phyloP scores from a whole-genome alignment of 2,888 invertebrate genomes.

The Charanyca ferruginea region DNA sequence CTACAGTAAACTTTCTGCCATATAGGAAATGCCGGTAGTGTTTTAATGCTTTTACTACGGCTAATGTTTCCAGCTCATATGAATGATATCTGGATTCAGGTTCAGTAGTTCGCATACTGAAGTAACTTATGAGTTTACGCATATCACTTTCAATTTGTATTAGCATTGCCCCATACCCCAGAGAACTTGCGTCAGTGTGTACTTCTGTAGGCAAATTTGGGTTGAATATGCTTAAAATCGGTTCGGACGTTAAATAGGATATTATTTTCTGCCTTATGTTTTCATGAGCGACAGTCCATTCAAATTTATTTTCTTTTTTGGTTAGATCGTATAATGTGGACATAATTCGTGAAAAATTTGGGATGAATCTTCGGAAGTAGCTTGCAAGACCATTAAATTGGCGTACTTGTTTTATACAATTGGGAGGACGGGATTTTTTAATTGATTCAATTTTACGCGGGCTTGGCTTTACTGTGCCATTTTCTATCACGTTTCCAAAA shows the following conservation, averaged over 20 bases:
- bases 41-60: slow-evolving; percentile 1
- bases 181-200: no score
- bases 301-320: neutral
- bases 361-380: slow-evolving; percentile 5
- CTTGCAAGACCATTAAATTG: no score
- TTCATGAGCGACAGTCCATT: neutral
- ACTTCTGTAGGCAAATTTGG: neutral
- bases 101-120: slow-evolving; percentile 1
- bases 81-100: slow-evolving; percentile 2
- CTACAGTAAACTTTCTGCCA: neutral
- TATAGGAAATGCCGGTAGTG: neutral
- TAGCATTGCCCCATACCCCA: no score
- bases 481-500: neutral
- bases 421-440: neutral
- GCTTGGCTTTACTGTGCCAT: neutral
- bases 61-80: neutral
- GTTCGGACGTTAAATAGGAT: neutral
- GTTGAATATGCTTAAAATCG: neutral
- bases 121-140: neutral
- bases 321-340: neutral
- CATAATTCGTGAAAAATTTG: slow-evolving; percentile 2
- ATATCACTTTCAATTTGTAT: neutral
- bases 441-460: neutral
- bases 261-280: neutral
- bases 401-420: neutral